Percentiles rank a stretch among this genome's conserved stretches.
phyloP scores from a whole-genome alignment of 2,888 invertebrate genomes.

The Scaptomyza reducta region DNA sequence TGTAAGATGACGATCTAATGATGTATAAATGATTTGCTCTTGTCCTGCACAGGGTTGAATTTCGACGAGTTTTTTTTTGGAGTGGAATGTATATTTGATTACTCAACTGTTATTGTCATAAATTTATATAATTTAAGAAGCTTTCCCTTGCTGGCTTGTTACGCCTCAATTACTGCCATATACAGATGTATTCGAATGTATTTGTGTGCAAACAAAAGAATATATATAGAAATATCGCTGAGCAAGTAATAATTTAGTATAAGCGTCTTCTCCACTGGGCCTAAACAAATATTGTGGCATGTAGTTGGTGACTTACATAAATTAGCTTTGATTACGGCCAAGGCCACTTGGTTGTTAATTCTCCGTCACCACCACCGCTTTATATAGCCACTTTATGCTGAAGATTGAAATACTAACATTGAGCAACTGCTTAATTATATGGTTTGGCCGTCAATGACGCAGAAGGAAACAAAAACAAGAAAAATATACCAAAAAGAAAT shows the following conservation, averaged over 20 bases:
- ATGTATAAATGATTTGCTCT: slow-evolving; percentile 58
- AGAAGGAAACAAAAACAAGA: slow-evolving; percentile 6
- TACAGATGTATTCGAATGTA: neutral
- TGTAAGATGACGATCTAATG: slow-evolving; percentile 60
- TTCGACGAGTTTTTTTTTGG: slow-evolving; percentile 51
- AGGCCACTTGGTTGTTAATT: slow-evolving; percentile 38
- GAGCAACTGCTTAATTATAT: slow-evolving; percentile 67
- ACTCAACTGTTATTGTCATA: slow-evolving; percentile 15
- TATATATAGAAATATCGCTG: slow-evolving; percentile 49
- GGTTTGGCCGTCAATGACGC: slow-evolving; percentile 45
- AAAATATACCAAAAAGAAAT: neutral
- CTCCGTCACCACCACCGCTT: neutral
- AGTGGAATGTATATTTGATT: slow-evolving; percentile 65
- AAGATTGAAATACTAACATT: slow-evolving; percentile 64
- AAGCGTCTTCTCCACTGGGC: slow-evolving; percentile 37
- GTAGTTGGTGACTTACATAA: slow-evolving; percentile 73
- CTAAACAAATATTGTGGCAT: slow-evolving; percentile 59
- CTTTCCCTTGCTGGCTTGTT: neutral
- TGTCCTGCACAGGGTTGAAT: slow-evolving; percentile 19
- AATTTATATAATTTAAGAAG: slow-evolving; percentile 30
- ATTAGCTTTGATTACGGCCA: slow-evolving; percentile 73
- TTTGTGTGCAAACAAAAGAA: slow-evolving; percentile 10
- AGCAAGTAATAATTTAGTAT: slow-evolving; percentile 57
- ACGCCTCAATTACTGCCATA: slow-evolving; percentile 7
- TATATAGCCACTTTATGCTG: slow-evolving; percentile 42